These are phyloP conservation scores for Torymus texanus DNA, from an alignment of 2,888 invertebrate genomes.

Conservation along the genomic window DNA sequence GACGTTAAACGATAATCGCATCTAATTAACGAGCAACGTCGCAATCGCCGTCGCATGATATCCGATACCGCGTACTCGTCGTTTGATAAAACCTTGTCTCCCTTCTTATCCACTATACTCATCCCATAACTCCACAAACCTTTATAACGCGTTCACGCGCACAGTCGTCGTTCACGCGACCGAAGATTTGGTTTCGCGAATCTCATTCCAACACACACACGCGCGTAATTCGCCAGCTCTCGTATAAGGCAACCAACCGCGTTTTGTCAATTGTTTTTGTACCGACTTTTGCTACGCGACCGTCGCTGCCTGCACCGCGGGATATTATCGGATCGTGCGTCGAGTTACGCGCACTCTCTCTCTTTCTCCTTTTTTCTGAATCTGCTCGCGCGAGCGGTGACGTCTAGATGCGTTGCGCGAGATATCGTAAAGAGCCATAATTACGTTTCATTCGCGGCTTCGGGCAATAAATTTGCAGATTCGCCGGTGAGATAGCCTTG, in stretches of 20 bases:
- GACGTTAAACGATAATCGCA: no score
- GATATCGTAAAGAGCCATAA: conserved; percentile 66
- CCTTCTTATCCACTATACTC: no score
- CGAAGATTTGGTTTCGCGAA: no score
- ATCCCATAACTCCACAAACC: no score
- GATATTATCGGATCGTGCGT: conserved; percentile 45
- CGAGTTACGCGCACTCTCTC: conserved; percentile 32
- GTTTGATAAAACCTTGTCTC: no score
- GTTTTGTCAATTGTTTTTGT: conserved; percentile 35
- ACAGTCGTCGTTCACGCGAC: no score
- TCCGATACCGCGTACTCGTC: no score
- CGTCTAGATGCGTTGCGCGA: conserved; percentile 55
- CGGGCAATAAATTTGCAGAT: conserved; percentile 69
- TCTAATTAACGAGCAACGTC: not conserved
- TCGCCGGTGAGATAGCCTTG: conserved; percentile 64
- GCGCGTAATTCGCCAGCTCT: not conserved
- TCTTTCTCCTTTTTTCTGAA: not conserved
- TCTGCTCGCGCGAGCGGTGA: conserved; percentile 29
- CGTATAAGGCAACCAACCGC: conserved; percentile 10
- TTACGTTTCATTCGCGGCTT: conserved; percentile 69
- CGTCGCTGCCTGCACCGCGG: not conserved
- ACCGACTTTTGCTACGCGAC: conserved; percentile 15
- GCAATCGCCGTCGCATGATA: not conserved
- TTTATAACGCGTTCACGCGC: no score
- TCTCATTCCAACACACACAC: no score